Evolutionary conservation across 2,888 invertebrate genomes (phyloP), one percentile per base, ranked within the genome.

Genomic region (Dyspetes luteomarginatus): DNA sequence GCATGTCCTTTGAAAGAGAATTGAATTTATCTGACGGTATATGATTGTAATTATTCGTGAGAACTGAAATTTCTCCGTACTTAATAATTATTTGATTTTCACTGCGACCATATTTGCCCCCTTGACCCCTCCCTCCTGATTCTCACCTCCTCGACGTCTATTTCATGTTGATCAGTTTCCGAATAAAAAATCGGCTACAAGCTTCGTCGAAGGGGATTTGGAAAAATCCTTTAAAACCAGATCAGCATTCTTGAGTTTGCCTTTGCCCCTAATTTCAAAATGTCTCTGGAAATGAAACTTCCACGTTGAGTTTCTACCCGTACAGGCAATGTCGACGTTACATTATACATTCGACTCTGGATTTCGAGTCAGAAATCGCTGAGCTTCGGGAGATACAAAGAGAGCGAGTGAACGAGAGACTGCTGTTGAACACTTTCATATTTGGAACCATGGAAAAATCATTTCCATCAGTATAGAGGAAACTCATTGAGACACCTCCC

Each of bases 361-460:
- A 55, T 60, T 71, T 48, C 48, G 50, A 52, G 41, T 9, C 73
- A 68, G 64, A 48, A 77, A 73, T 77, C 73, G 68, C 73, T 81
- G 73, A 64, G 43, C 76, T 7, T 58, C 43, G 30, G 26, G 56
- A 43, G 56, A 7, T n/a, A 26, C 5, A 55, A 28, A 55, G 12
- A 71, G 79, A 45, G 24, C 45, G 19, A 64, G 48, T 58, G 50
- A 43, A 17, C 26, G 30, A n/a, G 64, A 43, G 30, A 55, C 60
- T 15, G 68, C 45, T 41, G 22, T 52, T 22, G 43, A 60, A 22
- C 17, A 15, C 48, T 50, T 52, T 12, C 60, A 52, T 52, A 22
- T 41, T 52, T 30, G 56, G 28, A 72, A 58, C 50, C 26, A 72
- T 48, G 55, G 24, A 64, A 79, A 74, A 79, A 56, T 74, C 74